Conservation (phyloP, 2,113 vertebrate genomes). For the Cygnus buccinator region DNA sequence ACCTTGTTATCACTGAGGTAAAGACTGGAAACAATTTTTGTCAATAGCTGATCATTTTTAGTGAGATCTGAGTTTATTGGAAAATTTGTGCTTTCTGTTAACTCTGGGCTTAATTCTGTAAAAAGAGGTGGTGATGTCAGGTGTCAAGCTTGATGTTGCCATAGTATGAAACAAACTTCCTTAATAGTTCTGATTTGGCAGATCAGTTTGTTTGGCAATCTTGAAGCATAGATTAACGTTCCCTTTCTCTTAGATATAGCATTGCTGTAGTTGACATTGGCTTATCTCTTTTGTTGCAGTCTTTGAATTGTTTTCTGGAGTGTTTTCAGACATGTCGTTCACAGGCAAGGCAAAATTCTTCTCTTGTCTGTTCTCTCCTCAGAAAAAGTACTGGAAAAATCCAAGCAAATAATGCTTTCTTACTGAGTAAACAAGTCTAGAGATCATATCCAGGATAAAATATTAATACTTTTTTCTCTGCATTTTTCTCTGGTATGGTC, state of each 20-base stretch:
- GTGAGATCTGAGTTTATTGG: not conserved
- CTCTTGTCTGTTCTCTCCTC: not conserved
- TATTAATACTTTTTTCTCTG: not conserved
- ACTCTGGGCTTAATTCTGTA: not conserved
- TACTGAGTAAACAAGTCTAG: not conserved
- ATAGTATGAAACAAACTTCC: not conserved
- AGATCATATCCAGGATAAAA: not conserved
- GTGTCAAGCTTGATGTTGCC: not conserved
- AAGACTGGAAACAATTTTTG: not conserved
- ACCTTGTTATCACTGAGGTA: not conserved
- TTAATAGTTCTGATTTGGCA: not conserved
- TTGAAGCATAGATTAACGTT: not conserved
- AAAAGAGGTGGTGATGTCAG: not conserved
- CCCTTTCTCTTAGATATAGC: not conserved
- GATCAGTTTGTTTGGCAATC: not conserved
- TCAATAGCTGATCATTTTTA: not conserved
- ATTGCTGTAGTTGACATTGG: not conserved
- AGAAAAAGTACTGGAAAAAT: not conserved
- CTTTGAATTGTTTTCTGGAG: not conserved
- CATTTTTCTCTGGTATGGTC: not conserved
- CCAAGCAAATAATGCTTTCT: not conserved
- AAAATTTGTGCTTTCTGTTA: not conserved
- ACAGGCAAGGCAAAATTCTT: not conserved
- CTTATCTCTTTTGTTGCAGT: not conserved
- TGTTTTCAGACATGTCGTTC: not conserved